Evolutionary conservation across 2,888 invertebrate species (phyloP), one percentile per base, ranked within the genome.

Genomic region (Agrenia bidenticulata): DNA sequence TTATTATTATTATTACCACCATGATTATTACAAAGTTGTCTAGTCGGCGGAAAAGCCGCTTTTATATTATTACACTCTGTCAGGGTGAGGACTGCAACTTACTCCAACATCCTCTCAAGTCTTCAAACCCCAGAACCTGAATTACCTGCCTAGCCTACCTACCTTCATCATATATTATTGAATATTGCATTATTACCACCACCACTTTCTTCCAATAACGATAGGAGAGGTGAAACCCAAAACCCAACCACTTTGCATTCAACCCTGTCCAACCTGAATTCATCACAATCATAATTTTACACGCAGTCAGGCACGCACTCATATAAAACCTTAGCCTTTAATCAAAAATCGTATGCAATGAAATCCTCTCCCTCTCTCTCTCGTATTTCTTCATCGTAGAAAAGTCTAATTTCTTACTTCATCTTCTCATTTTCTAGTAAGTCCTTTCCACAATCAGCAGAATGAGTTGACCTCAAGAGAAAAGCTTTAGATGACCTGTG

Each of bases 21-120:
- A 69, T 64, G 63, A 66, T 65, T 69, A 69, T 69, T 69, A 69
- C 69, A 66, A 63, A 63, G 69, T 65, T 64, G 63, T 60, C 66
- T 54, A 55, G 68, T 65, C 69, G 69, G 69, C 63, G 19, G 59
- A 56, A 59, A 69, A 62, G 69, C 69, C 69, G 69, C 66, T 63
- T 66, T 69, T 63, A 64, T 69, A 69, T 69, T 69, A 69, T 66
- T 66, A 69, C 69, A 61, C 64, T 63, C 17, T 51, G 45, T 5
- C 45, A 45, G 45, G n/a, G 45, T 45, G 32, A 32, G 45, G n/a
- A 32, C 32, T 32, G 32, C 32, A 32, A 32, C 32, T 32, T 32
- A 11, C 32, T 32, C 32, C 32, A 4, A 32, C 5, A 32, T 4
- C 32, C 5, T n/a, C n/a, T n/a, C n/a, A n/a, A n/a, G n/a, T n/a